A percentile compares a stretch with the other conserved stretches of the same genome.
phyloP scores from a whole-genome alignment of 2,797 vertebrate genomes.

The Fistularia tabacaria region DNA sequence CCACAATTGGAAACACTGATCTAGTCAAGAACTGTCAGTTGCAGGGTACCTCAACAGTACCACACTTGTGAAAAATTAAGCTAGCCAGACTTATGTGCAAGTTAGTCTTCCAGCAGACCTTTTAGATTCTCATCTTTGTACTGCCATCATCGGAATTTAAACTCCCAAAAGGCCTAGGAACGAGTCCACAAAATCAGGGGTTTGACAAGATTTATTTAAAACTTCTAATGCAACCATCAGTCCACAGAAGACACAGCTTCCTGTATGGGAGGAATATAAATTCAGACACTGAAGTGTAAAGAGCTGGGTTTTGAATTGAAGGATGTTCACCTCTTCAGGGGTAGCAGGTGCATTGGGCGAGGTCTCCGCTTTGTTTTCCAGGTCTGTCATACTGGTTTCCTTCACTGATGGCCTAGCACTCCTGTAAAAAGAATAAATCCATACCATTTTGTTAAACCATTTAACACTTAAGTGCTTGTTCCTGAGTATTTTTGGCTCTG shows the following conservation, averaged over 20 bases:
- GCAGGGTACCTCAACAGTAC: no score
- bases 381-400: conserved; percentile 57
- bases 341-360: conserved; percentile 4
- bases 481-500: no score
- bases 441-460: no score
- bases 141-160: not conserved
- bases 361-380: conserved; percentile 44
- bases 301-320: not conserved
- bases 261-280: conserved; percentile 28
- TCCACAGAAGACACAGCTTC: conserved; percentile 47
- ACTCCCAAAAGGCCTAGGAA: not conserved
- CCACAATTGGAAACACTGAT: no score
- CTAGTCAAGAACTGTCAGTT: no score
- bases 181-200: not conserved
- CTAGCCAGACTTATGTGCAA: no score
- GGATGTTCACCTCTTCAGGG: conserved; percentile 49
- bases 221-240: conserved; percentile 14
- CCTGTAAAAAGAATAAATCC: no score
- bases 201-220: conserved; percentile 61
- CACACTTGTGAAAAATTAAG: no score
- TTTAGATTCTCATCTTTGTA: no score
- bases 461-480: no score
- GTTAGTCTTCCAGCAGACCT: no score
- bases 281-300: not conserved
- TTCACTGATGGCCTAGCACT: conserved; percentile 22